These are phyloP conservation scores for Cephus rjabovi DNA, from an alignment of 2,888 invertebrate species.

Conservation along the genomic window DNA sequence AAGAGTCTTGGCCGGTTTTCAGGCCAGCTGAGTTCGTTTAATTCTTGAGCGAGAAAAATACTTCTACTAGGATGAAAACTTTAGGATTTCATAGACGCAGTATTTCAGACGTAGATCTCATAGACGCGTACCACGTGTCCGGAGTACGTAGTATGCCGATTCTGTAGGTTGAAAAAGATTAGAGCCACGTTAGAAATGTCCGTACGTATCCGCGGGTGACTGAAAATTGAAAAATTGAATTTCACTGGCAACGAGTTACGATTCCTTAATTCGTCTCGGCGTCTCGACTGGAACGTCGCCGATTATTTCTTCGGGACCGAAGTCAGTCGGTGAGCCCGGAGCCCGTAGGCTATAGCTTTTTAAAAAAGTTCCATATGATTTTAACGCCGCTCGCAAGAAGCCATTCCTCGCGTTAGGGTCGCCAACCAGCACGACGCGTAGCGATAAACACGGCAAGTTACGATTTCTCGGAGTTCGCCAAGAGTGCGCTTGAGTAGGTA, in stretches of 20 bases:
- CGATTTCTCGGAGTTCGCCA: slow-evolving; percentile 61
- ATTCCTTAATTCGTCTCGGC: neutral
- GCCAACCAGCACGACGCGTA: slow-evolving; percentile 47
- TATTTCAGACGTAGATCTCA: neutral
- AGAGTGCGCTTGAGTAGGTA: neutral
- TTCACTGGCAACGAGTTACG: neutral
- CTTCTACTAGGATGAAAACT: neutral
- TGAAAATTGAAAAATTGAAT: neutral
- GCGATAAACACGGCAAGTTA: slow-evolving; percentile 66
- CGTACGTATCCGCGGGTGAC: neutral
- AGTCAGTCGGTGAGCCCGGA: slow-evolving; percentile 22
- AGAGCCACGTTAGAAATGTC: neutral
- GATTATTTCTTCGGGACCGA: neutral
- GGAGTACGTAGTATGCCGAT: too few species aligned
- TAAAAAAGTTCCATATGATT: slow-evolving; percentile 57
- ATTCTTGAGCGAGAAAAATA: neutral
- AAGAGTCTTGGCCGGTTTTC: neutral
- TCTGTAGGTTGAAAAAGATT: too few species aligned
- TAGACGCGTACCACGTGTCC: too few species aligned
- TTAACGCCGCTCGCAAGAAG: slow-evolving; percentile 62
- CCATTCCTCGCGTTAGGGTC: slow-evolving; percentile 58
- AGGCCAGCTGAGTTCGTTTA: neutral
- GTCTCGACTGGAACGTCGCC: neutral
- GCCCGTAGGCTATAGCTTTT: slow-evolving; percentile 31
- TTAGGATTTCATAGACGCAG: neutral